These are phyloP conservation scores for Eira barbara DNA, from an alignment of 2,113 vertebrate species.

Conservation along the genomic window DNA sequence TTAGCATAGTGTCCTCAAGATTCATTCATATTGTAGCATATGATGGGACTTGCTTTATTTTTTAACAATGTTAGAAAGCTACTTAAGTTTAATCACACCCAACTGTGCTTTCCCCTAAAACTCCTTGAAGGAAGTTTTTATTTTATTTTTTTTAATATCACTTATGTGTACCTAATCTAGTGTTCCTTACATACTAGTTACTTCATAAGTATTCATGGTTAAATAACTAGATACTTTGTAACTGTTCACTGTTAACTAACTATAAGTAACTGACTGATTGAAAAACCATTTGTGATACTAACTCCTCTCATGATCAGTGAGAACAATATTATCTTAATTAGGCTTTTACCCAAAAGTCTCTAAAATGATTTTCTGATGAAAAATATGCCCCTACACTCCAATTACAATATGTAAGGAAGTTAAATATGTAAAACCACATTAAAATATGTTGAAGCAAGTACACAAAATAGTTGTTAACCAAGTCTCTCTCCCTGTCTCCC, in stretches of 20 bases:
- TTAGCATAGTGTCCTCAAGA: background rate
- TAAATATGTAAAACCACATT: background rate
- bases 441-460: constrained; percentile 23
- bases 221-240: background rate
- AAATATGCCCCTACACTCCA: background rate
- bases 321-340: constrained; percentile 51
- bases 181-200: background rate
- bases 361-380: constrained; percentile 26
- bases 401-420: constrained; percentile 36
- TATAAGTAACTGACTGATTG: background rate
- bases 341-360: background rate
- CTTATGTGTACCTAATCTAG: background rate
- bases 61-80: background rate
- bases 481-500: background rate
- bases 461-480: background rate
- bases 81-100: background rate
- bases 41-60: background rate
- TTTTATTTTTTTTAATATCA: background rate
- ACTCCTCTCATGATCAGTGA: constrained; percentile 29
- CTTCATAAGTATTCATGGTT: background rate
- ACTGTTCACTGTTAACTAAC: background rate
- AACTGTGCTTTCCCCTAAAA: background rate
- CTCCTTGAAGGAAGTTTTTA: background rate
- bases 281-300: background rate
- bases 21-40: background rate